These are phyloP conservation scores for Sebastes wilsoni DNA, from an alignment of 2,797 vertebrate species.

Conservation along the genomic window DNA sequence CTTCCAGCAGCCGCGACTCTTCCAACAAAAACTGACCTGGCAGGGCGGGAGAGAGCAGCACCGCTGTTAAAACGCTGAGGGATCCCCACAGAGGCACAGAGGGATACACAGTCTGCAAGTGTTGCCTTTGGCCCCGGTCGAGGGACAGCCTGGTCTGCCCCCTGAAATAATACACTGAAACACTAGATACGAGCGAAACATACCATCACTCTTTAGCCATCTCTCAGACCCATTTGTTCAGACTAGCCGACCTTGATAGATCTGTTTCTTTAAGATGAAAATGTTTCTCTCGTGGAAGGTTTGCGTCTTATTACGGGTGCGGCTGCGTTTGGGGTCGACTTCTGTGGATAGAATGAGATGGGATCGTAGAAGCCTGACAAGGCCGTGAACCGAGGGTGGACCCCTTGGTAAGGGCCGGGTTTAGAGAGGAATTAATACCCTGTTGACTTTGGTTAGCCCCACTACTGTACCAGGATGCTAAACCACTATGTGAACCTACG, in stretches of 20 bases:
- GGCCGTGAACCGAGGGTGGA: slow-evolving; percentile 38
- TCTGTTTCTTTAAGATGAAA: slow-evolving; percentile 47
- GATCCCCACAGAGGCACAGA: slow-evolving; percentile 44
- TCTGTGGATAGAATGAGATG: slow-evolving; percentile 31
- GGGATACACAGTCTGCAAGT: slow-evolving; percentile 41
- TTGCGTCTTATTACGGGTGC: slow-evolving; percentile 43
- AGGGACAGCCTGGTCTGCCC: slow-evolving; percentile 33
- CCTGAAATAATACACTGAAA: slow-evolving; percentile 60
- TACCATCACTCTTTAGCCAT: slow-evolving; percentile 48
- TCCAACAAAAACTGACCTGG: slow-evolving; percentile 98
- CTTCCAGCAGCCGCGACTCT: slow-evolving; percentile 93
- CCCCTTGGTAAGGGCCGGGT: slow-evolving; percentile 36
- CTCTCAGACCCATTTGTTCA: slow-evolving; percentile 71
- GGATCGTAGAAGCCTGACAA: slow-evolving; percentile 24
- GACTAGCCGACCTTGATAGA: slow-evolving; percentile 60
- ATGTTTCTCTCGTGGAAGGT: slow-evolving; percentile 28
- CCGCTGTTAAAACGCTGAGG: slow-evolving; percentile 49
- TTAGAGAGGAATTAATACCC: slow-evolving; percentile 63
- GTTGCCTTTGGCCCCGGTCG: slow-evolving; percentile 64
- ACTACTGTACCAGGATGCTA: slow-evolving; percentile 52
- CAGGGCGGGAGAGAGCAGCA: slow-evolving; percentile 51
- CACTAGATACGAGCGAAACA: slow-evolving; percentile 42
- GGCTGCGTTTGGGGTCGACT: slow-evolving; percentile 22
- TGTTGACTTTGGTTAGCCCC: slow-evolving; percentile 69
- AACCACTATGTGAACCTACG: slow-evolving; percentile 52